phyloP scores from a whole-genome alignment of 2,797 vertebrate genomes.

The Hydrolagus colliei region DNA sequence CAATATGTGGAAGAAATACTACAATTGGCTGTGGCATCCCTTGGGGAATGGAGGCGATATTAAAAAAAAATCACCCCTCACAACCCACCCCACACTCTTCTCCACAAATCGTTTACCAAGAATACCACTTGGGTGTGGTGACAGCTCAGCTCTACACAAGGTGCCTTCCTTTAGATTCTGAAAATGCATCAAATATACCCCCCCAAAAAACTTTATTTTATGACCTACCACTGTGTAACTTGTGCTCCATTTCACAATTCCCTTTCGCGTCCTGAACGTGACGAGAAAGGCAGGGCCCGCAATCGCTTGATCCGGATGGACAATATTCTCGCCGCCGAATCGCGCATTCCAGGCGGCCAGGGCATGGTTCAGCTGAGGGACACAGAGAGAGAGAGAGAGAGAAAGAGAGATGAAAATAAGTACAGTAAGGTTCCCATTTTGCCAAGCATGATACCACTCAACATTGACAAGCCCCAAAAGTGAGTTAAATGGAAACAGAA shows the following conservation, averaged over 20 bases:
- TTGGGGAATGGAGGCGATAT: too few relatives aligned
- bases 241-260: neutral
- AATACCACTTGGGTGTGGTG: too few relatives aligned
- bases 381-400: neutral
- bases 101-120: too few relatives aligned
- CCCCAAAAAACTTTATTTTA: neutral
- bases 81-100: too few relatives aligned
- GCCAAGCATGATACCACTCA: neutral
- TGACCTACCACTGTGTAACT: neutral
- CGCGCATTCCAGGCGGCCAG: neutral
- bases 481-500: neutral
- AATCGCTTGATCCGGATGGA: neutral
- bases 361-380: neutral
- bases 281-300: neutral
- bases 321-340: neutral
- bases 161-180: too few relatives aligned
- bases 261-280: conserved; percentile 10
- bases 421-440: neutral
- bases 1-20: too few relatives aligned
- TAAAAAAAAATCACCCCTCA: too few relatives aligned
- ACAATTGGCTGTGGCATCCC: too few relatives aligned
- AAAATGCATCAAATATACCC: too few relatives aligned
- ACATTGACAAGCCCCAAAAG: neutral
- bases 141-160: too few relatives aligned
- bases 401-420: neutral